Evolutionary conservation across 2,797 vertebrate genomes (phyloP).

Genomic region (Sebastes alutus): DNA sequence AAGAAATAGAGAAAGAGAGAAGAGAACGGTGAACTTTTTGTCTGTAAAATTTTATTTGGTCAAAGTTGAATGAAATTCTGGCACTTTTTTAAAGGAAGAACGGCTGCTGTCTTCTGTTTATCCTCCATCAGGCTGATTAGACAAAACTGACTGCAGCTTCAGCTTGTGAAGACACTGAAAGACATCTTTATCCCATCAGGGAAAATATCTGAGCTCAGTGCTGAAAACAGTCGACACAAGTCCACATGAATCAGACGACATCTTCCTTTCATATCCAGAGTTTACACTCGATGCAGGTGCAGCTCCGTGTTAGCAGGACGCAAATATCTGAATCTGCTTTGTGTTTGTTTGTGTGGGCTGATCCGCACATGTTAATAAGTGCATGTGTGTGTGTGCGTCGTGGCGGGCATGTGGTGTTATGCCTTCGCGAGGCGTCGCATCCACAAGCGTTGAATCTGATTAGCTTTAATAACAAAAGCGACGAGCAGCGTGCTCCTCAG

Average conservation of each 20-base stretch:
- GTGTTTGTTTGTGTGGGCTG: conserved; percentile 18
- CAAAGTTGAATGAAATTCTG: too few species aligned
- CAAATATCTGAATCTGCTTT: neutral
- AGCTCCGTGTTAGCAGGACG: neutral
- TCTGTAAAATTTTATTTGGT: neutral
- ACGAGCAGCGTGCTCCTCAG: conserved; percentile 1
- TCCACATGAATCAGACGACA: neutral
- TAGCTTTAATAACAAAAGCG: conserved; percentile 33
- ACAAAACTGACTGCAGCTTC: neutral
- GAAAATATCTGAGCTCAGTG: neutral
- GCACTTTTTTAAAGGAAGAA: neutral
- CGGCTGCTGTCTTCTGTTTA: neutral
- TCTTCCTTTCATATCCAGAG: neutral
- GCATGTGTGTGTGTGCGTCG: neutral
- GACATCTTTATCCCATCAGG: neutral
- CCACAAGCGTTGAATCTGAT: conserved; percentile 43
- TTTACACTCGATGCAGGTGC: neutral
- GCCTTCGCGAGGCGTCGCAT: neutral
- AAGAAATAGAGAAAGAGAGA: neutral
- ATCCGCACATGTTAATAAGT: conserved; percentile 9
- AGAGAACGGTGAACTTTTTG: neutral
- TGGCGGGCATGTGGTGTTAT: conserved; percentile 19
- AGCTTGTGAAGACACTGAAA: neutral
- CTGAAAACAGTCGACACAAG: neutral
- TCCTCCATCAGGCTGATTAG: neutral